Evolutionary conservation across 1,140 invertebrate genomes (phyloP), one percentile per base, ranked within the genome.

Genomic region (Pseudomyrmex sp.): DNA sequence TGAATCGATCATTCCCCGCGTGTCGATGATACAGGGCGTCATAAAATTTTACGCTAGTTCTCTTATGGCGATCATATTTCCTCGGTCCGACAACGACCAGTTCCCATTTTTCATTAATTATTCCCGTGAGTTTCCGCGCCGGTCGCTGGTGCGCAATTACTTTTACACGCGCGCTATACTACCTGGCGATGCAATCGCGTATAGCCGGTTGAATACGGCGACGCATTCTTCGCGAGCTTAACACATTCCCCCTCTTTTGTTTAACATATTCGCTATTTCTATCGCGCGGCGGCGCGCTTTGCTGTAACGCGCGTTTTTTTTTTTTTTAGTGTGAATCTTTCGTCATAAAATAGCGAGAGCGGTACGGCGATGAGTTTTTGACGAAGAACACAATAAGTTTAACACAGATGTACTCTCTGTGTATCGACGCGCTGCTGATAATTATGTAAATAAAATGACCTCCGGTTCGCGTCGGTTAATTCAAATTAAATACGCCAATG

Each of bases 51-150:
- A 70, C 15, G 52, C 35, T 59, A 58, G 20, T 79, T 79, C 52
- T 79, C 52, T 79, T 70, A 70, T 26, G 20, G 13, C 54, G n/a
- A 26, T 50, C n/a, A 50, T 72, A 52, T 50, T 69, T 70, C 56
- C 35, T 80, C 23, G 15, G 5, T 1, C 35, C 20, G 44, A 15
- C 65, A 23, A 10, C 44, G 44, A 50, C 15, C 66, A 7, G 23
- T 35, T 70, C 12, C 5, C 56, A 72, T 72, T 70, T 72, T 50
- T 80, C 54, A 80, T 80, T 80, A 80, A 80, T 80, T 80, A 80
- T 80, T 50, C 54, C 46, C 54, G 12, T 15, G 54, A 72, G n/a
- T 70, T 72, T 72, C 44, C 65, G 48, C 10, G 44, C 20, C 23
- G 20, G 54, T 46, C 54, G 44, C 44, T 26, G n/a, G 15, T 52